Evolutionary conservation across 2,888 invertebrate genomes (phyloP), one percentile per base, ranked within the genome.

Genomic region (Andrena hattorfiana): DNA sequence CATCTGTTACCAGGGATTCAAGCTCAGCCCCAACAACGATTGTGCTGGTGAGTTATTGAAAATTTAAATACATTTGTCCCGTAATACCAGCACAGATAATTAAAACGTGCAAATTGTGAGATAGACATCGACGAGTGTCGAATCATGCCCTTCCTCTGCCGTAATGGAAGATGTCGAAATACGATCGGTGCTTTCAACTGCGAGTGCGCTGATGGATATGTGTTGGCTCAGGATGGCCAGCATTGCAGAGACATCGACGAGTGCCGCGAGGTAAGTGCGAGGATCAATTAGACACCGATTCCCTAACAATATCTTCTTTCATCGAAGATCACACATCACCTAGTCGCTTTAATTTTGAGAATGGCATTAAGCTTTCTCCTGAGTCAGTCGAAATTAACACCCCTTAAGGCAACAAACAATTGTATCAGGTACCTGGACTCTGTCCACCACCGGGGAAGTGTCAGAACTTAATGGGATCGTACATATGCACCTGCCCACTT

Each of bases 101-200:
- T 56, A 10, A 60, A 64, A 49, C 16, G n/a, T 42, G 0, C 6
- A 0, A 69, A 73, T 71, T 28, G 51, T 42, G 1, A 85, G 84
- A 8, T 86, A 96, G 97, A 97, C 93, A 95, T 97, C 78, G 97
- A 98, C 94, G 98, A 98, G 94, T 98, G 98, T 89, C 96, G 97
- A 87, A 96, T 97, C 92, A 97, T 97, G 95, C 97, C 97, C 66
- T 97, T 97, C 94, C 96, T 98, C 76, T 98, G 98, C 92, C 96
- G 98, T 87, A 98, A 98, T 92, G 97, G 98, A 0, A 95, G 97
- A 69, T 98, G 98, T 91, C 95, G 96, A 87, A 98, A 98, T 94
- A 96, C 96, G 0, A 94, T 96, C 77, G 98, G 98, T 42, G 97
- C 97, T 26, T 98, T 97, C 94, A 95, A 95, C 84, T 98, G 98